Percentiles rank a stretch among this genome's conserved stretches.
Evolutionary conservation across 1,140 invertebrate species (phyloP).

Genomic region (Nixonia krombeini): DNA sequence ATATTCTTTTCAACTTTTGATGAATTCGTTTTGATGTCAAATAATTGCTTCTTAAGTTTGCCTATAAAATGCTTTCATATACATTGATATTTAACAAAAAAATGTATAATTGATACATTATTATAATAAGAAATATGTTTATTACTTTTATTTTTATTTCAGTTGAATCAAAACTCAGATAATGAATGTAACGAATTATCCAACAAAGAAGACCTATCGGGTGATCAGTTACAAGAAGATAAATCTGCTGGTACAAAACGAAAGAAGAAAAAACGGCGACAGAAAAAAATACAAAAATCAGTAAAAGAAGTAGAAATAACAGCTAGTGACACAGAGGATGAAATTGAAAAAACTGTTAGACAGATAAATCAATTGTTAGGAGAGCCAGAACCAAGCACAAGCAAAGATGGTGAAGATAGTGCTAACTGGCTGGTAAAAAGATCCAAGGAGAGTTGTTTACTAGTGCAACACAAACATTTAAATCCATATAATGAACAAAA

Average conservation of each 20-base stretch:
- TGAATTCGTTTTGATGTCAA: no score
- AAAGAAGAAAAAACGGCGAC: slow-evolving; percentile 15
- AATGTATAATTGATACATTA: no score
- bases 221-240: no score
- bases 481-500: slow-evolving; percentile 89
- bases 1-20: no score
- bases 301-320: slow-evolving; percentile 70
- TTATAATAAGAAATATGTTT: no score
- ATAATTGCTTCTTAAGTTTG: no score
- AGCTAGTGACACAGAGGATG: slow-evolving; percentile 77
- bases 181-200: slow-evolving; percentile 7
- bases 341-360: slow-evolving; percentile 80
- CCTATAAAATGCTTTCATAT: no score
- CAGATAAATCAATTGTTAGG: slow-evolving; percentile 84
- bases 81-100: no score
- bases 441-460: slow-evolving; percentile 72
- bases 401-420: slow-evolving; percentile 46
- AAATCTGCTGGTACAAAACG: background rate
- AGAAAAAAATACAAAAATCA: slow-evolving; percentile 19
- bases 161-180: slow-evolving; percentile 27
- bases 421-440: slow-evolving; percentile 50
- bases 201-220: no score
- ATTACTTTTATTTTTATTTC: background rate
- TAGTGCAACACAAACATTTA: slow-evolving; percentile 81
- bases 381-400: slow-evolving; percentile 65